Conservation (phyloP, 2,888 invertebrate species). For the Endotricha flammealis region DNA sequence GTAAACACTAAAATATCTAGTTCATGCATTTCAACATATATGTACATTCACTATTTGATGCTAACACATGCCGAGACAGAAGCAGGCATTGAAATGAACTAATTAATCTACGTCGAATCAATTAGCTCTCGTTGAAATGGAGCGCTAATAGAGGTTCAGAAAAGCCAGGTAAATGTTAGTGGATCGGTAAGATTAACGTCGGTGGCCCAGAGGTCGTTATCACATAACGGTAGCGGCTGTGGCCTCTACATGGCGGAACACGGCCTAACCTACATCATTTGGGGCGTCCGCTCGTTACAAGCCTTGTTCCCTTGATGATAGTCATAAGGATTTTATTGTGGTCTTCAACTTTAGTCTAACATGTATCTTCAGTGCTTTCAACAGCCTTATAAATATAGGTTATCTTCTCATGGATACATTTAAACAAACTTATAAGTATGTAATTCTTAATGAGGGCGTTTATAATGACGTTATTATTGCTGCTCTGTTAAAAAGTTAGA, state of each 20-base stretch:
- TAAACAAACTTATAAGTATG: too few relatives aligned
- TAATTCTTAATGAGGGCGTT: too few relatives aligned
- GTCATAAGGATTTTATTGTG: constrained; percentile 51
- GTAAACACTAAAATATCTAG: neutral
- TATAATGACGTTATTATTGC: too few relatives aligned
- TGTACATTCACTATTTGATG: constrained; percentile 28
- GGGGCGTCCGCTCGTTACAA: constrained; percentile 44
- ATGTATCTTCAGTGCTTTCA: constrained; percentile 26
- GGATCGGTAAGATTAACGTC: constrained; percentile 47
- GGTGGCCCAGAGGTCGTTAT: constrained; percentile 16
- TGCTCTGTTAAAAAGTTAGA: too few relatives aligned
- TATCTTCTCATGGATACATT: too few relatives aligned
- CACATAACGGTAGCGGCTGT: constrained; percentile 12
- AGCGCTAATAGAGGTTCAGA: constrained; percentile 42
- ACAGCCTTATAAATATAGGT: constrained; percentile 14
- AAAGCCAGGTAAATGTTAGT: constrained; percentile 37
- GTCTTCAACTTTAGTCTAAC: constrained; percentile 35
- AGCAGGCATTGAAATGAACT: constrained; percentile 17
- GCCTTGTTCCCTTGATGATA: constrained; percentile 45
- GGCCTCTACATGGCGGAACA: constrained; percentile 39
- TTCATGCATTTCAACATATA: constrained; percentile 16
- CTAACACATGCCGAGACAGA: constrained; percentile 32
- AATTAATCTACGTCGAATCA: constrained; percentile 23
- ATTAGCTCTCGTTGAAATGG: constrained; percentile 36
- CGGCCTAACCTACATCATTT: constrained; percentile 52